Percentiles rank a stretch among this genome's conserved stretches.
phyloP scores from a whole-genome alignment of 2,888 invertebrate genomes.

The Leistus spinibarbis region DNA sequence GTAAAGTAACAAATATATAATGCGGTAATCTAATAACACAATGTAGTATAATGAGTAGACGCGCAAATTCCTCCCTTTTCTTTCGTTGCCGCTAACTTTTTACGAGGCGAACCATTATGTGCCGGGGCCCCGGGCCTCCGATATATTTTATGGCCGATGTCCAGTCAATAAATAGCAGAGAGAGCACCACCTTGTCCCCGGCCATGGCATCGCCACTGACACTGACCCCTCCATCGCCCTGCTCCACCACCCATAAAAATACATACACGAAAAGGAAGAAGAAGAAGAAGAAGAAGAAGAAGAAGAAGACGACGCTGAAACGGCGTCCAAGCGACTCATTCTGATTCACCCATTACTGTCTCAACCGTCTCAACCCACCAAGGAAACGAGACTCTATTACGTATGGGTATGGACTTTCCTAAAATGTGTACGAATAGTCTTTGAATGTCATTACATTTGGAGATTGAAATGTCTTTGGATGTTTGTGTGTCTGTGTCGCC shows the following conservation, averaged over 20 bases:
- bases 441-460: constrained; percentile 40
- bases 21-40: no score
- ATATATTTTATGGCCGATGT: constrained; percentile 60
- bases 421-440: constrained; percentile 42
- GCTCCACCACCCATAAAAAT: constrained; percentile 32
- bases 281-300: neutral
- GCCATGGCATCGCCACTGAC: constrained; percentile 34
- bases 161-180: constrained; percentile 59
- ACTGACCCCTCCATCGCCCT: constrained; percentile 38
- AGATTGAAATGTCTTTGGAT: constrained; percentile 27
- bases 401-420: constrained; percentile 57
- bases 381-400: no score
- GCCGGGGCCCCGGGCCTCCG: constrained; percentile 48
- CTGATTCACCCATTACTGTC: constrained; percentile 43
- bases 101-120: constrained; percentile 54
- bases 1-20: no score
- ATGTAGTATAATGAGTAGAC: no score
- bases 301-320: neutral
- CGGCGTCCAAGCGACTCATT: constrained; percentile 32
- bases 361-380: no score
- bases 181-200: constrained; percentile 50
- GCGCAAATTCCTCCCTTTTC: no score
- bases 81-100: constrained; percentile 52
- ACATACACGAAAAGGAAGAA: neutral
- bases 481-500: neutral